Conservation (phyloP, 1,140 invertebrate genomes). For the Ganaspis sp. region DNA sequence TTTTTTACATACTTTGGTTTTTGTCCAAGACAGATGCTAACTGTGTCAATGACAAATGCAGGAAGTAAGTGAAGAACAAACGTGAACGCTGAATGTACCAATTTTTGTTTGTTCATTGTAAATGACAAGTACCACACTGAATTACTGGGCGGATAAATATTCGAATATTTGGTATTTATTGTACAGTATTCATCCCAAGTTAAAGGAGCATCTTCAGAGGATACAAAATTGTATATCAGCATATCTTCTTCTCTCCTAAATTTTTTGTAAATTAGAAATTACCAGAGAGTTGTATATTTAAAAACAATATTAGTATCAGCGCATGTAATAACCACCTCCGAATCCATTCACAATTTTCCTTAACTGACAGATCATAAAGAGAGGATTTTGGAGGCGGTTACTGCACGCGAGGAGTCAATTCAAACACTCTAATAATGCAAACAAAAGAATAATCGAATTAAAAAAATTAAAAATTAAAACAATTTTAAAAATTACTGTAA, state of each 20-base stretch:
- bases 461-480: too few relatives aligned
- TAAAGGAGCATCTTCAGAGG: constrained; percentile 81
- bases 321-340: too few relatives aligned
- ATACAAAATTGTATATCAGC: constrained; percentile 85
- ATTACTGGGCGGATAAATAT: constrained; percentile 76
- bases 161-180: constrained; percentile 73
- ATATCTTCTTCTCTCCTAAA: constrained; percentile 72
- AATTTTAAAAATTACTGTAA: too few relatives aligned
- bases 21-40: constrained; percentile 77
- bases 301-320: background rate
- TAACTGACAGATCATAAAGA: too few relatives aligned
- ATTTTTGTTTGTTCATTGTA: constrained; percentile 75
- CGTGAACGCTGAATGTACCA: constrained; percentile 75
- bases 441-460: too few relatives aligned
- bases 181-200: constrained; percentile 81
- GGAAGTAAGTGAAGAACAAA: constrained; percentile 81
- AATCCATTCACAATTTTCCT: too few relatives aligned
- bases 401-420: too few relatives aligned
- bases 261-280: constrained; percentile 30
- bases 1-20: constrained; percentile 80
- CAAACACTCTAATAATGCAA: too few relatives aligned
- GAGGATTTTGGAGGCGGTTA: too few relatives aligned
- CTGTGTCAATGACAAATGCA: constrained; percentile 78
- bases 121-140: constrained; percentile 79
- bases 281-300: background rate